Percentiles rank a stretch among this genome's conserved stretches.
phyloP scores from a whole-genome alignment of 2,888 invertebrate species.

The Rhagonycha lutea region DNA sequence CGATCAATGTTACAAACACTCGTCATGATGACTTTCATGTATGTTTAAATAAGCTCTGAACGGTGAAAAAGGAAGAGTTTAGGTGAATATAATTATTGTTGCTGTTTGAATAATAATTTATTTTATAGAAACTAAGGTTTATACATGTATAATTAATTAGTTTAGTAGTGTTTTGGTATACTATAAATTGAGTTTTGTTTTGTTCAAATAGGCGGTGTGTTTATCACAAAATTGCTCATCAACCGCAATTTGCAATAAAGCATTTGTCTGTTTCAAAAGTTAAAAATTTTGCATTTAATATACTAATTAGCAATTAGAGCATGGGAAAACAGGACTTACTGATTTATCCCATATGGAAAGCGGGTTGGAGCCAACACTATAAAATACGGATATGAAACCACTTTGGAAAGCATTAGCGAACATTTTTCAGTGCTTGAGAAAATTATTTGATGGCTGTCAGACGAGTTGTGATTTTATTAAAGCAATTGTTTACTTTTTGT shows the following conservation, averaged over 20 bases:
- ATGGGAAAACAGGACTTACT: conserved; percentile 51
- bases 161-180: not conserved
- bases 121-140: not conserved
- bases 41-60: not conserved
- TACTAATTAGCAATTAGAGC: not conserved
- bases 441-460: conserved; percentile 17
- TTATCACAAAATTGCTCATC: not conserved
- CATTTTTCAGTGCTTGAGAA: conserved; percentile 53
- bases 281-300: not conserved
- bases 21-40: conserved; percentile 2
- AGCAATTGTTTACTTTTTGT: conserved; percentile 11
- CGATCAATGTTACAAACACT: conserved; percentile 1
- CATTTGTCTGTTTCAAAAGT: not conserved
- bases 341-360: conserved; percentile 67
- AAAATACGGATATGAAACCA: conserved; percentile 69
- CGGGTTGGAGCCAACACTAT: conserved; percentile 70
- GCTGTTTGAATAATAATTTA: not conserved
- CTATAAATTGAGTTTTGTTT: not conserved
- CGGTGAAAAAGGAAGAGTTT: not conserved
- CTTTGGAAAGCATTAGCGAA: conserved; percentile 71
- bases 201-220: not conserved
- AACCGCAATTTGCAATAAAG: not conserved
- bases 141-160: not conserved
- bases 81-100: not conserved
- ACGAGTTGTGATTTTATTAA: not conserved